phyloP scores from a whole-genome alignment of 2,113 vertebrate genomes.

The Bos indicus region DNA sequence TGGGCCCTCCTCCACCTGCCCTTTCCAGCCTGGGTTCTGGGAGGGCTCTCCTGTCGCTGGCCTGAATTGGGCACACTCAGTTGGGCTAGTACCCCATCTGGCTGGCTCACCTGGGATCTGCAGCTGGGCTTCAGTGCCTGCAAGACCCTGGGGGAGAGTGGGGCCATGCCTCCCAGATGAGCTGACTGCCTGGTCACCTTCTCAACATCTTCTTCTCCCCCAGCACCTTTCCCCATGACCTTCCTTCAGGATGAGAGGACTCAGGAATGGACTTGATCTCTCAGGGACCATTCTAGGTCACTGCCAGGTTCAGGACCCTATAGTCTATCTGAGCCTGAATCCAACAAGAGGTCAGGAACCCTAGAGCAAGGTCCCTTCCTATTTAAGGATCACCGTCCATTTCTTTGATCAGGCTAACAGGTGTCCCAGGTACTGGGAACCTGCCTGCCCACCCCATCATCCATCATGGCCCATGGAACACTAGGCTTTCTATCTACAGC shows the following conservation, averaged over 20 bases:
- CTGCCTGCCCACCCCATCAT: background rate
- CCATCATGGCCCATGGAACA: background rate
- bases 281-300: background rate
- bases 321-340: background rate
- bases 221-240: background rate
- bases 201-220: background rate
- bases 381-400: background rate
- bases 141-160: background rate
- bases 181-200: background rate
- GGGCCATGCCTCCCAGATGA: background rate
- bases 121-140: background rate
- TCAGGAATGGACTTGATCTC: background rate
- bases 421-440: background rate
- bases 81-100: background rate
- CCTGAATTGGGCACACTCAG: background rate
- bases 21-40: background rate
- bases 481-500: background rate
- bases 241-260: background rate
- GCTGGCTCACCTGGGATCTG: background rate
- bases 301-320: background rate
- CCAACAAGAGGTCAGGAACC: background rate
- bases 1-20: constrained; percentile 23
- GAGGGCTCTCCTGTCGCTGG: background rate
- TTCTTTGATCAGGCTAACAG: background rate
- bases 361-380: background rate